Percentiles rank a stretch among this genome's conserved stretches.
These are phyloP conservation scores for Chydorus sphaericus DNA, from an alignment of 2,888 invertebrate species.

Conservation along the genomic window DNA sequence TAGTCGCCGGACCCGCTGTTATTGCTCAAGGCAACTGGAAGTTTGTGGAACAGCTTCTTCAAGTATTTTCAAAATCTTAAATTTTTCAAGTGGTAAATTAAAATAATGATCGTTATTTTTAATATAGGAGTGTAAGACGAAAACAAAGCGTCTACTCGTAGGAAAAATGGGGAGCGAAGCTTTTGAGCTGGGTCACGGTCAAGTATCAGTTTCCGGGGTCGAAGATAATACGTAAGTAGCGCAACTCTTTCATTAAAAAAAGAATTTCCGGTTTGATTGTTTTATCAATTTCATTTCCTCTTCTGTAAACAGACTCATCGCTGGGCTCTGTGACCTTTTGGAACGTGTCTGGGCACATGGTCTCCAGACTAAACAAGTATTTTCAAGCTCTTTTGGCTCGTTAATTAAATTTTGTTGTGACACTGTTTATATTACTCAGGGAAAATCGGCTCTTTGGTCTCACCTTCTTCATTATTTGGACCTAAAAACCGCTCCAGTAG, in stretches of 20 bases:
- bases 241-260: too few relatives aligned
- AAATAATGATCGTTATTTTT: conserved; percentile 6
- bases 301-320: too few relatives aligned
- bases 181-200: conserved; percentile 78
- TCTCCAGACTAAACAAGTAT: conserved; percentile 70
- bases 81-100: conserved; percentile 22
- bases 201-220: conserved; percentile 51
- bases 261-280: too few relatives aligned
- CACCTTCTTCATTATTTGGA: conserved; percentile 83
- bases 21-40: conserved; percentile 95
- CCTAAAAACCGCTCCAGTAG: conserved; percentile 49
- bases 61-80: conserved; percentile 41
- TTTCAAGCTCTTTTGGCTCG: too few relatives aligned
- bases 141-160: conserved; percentile 96
- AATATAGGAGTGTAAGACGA: conserved; percentile 67
- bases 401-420: too few relatives aligned
- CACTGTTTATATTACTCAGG: conserved; percentile 34
- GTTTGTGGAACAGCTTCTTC: conserved; percentile 90
- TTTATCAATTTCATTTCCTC: too few relatives aligned
- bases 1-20: conserved; percentile 53
- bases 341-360: conserved; percentile 98
- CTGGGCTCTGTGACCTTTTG: conserved; percentile 90
- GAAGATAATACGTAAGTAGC: conserved; percentile 97
- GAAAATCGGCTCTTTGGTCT: conserved; percentile 94
- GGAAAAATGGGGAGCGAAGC: conserved; percentile 98